Percentiles rank a stretch among this genome's conserved stretches.
Evolutionary conservation across 2,888 invertebrate genomes (phyloP).

Genomic region (Agrochola macilenta): DNA sequence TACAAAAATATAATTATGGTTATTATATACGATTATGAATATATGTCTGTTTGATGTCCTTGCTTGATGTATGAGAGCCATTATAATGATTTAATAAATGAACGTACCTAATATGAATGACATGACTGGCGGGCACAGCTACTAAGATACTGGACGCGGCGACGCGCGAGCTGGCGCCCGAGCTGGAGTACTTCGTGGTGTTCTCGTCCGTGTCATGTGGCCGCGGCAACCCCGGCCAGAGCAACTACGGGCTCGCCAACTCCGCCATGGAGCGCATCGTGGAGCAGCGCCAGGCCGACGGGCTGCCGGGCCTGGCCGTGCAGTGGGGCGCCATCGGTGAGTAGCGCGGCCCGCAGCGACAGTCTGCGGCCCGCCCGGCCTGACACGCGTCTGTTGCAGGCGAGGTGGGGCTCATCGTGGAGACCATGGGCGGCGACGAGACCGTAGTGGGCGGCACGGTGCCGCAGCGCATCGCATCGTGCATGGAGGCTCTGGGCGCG

Average conservation of each 20-base stretch:
- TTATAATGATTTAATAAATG: background rate
- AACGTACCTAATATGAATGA: background rate
- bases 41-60: no score
- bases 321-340: constrained; percentile 99
- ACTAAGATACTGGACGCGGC: constrained; percentile 95
- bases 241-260: constrained; percentile 99
- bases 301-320: constrained; percentile 96
- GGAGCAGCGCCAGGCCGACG: constrained; percentile 95
- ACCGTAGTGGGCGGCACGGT: constrained; percentile 98
- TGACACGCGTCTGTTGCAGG: constrained; percentile 75
- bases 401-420: constrained; percentile 98
- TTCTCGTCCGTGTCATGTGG: constrained; percentile 99
- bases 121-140: constrained; percentile 75
- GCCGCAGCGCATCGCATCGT: constrained; percentile 98
- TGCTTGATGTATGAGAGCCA: no score
- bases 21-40: no score
- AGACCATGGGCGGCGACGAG: constrained; percentile 97
- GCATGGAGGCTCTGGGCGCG: constrained; percentile 96
- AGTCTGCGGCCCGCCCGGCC: background rate
- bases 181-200: constrained; percentile 97
- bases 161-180: constrained; percentile 94
- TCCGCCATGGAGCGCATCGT: constrained; percentile 99
- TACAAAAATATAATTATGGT: background rate
- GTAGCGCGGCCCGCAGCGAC: no score
- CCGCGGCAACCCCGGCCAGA: constrained; percentile 98